Conservation (phyloP, 2,888 invertebrate species). For the Stenoptilia bipunctidactyla region DNA sequence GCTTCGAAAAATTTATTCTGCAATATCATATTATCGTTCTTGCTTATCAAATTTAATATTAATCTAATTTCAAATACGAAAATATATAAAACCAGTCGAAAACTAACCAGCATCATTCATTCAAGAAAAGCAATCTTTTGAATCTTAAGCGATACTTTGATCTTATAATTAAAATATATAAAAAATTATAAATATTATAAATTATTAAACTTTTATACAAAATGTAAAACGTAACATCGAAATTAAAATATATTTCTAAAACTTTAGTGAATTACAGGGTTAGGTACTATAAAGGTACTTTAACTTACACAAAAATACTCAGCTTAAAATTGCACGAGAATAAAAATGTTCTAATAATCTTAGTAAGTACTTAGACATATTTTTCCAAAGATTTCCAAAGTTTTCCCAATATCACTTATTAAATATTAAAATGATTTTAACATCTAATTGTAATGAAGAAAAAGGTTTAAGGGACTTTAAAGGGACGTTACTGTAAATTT, state of each 20-base stretch:
- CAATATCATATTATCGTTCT: conserved; percentile 21
- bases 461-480: too few relatives aligned
- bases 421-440: too few relatives aligned
- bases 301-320: conserved; percentile 39
- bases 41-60: conserved; percentile 34
- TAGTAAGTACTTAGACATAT: background rate
- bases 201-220: conserved; percentile 63
- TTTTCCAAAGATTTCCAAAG: background rate
- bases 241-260: conserved; percentile 10
- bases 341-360: too few relatives aligned
- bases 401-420: too few relatives aligned
- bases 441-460: too few relatives aligned
- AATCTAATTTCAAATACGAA: conserved; percentile 34
- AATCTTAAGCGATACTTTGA: conserved; percentile 40
- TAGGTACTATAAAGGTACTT: conserved; percentile 21
- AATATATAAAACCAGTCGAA: conserved; percentile 45
- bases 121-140: conserved; percentile 47
- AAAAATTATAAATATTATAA: conserved; percentile 56
- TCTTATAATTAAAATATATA: conserved; percentile 47
- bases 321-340: conserved; percentile 61
- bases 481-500: too few relatives aligned
- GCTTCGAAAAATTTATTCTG: conserved; percentile 12
- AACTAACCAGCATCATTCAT: conserved; percentile 52
- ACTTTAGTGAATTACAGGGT: too few relatives aligned
- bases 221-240: conserved; percentile 46